Percentiles rank a stretch among this genome's conserved stretches.
These are phyloP conservation scores for Antheraea assamensis DNA, from an alignment of 2,888 invertebrate genomes.

Conservation along the genomic window DNA sequence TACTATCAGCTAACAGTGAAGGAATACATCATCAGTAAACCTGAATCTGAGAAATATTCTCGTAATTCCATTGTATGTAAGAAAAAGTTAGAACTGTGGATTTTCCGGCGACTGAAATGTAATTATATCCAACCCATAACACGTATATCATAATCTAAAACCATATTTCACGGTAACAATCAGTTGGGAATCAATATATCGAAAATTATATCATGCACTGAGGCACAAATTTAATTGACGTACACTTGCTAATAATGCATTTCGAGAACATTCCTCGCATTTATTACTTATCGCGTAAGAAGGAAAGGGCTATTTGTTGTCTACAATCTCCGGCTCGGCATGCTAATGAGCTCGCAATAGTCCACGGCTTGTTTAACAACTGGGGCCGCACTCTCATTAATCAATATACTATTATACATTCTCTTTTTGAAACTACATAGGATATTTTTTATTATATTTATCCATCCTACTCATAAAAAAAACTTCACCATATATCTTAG, in stretches of 20 bases:
- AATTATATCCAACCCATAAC: no score
- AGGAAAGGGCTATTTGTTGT: constrained; percentile 40
- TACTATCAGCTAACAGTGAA: no score
- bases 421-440: constrained; percentile 38
- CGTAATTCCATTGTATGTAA: no score
- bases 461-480: neutral
- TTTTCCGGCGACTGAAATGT: no score
- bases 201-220: neutral
- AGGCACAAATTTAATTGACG: neutral
- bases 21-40: no score
- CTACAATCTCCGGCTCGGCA: constrained; percentile 40
- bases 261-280: constrained; percentile 23
- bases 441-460: neutral
- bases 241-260: neutral
- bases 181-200: neutral
- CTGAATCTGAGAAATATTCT: no score
- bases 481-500: neutral
- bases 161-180: neutral
- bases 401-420: constrained; percentile 59
- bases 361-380: constrained; percentile 68
- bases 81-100: no score
- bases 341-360: constrained; percentile 60
- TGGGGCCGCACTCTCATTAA: constrained; percentile 60
- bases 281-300: constrained; percentile 21
- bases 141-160: no score